phyloP scores from a whole-genome alignment of 2,113 vertebrate species.

The Ascaphus truei region DNA sequence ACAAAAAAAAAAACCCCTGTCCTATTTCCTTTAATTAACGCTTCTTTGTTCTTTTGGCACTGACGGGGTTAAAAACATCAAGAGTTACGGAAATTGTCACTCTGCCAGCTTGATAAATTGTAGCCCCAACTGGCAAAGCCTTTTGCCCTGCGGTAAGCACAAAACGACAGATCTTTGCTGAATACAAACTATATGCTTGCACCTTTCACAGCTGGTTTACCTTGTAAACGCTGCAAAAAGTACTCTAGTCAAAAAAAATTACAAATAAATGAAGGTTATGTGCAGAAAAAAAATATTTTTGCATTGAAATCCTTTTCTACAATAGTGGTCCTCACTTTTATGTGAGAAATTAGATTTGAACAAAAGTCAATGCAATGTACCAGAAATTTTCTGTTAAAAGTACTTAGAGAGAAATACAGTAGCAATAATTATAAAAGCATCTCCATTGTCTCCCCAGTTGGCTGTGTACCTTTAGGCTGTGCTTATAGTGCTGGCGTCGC shows the following conservation, averaged over 20 bases:
- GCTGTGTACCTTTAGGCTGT: conserved; percentile 18
- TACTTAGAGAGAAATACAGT: background rate
- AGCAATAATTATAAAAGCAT: background rate
- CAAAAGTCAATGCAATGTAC: background rate
- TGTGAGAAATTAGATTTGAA: conserved; percentile 12
- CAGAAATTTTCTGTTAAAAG: background rate
- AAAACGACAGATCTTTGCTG: conserved; percentile 60
- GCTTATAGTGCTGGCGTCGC: too few relatives aligned
- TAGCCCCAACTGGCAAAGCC: conserved; percentile 51
- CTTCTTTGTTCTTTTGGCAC: too few relatives aligned
- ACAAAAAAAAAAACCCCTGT: too few relatives aligned
- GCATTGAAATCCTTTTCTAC: conserved; percentile 26
- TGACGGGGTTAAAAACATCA: conserved; percentile 55
- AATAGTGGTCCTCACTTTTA: conserved; percentile 32
- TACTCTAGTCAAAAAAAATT: too few relatives aligned
- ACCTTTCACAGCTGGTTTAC: conserved; percentile 63
- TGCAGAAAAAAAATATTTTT: conserved; percentile 27
- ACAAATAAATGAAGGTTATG: conserved; percentile 57
- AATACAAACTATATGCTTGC: conserved; percentile 56
- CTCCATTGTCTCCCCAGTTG: background rate
- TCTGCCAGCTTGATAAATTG: conserved; percentile 60
- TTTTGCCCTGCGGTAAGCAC: conserved; percentile 60
- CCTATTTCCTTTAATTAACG: too few relatives aligned
- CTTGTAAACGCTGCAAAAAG: conserved; percentile 55
- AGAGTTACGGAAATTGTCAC: conserved; percentile 56